Evolutionary conservation across 2,113 vertebrate genomes (phyloP).

Genomic region (Lota lota): DNA sequence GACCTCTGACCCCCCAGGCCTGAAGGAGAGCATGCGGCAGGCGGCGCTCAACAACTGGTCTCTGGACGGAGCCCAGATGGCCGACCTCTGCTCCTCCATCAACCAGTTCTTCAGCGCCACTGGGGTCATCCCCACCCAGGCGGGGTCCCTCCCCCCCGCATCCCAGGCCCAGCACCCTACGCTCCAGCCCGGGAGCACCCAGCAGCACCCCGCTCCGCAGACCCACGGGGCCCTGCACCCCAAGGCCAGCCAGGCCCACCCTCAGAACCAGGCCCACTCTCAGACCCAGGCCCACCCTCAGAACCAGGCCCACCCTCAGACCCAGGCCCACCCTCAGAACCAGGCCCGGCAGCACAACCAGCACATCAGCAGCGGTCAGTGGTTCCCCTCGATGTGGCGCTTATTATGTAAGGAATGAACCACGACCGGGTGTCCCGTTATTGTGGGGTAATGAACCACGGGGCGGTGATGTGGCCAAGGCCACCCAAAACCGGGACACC

Average conservation of each 20-base stretch:
- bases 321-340: too few relatives aligned
- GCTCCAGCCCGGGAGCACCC: slow-evolving; percentile 65
- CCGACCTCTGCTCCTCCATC: slow-evolving; percentile 85
- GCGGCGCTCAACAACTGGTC: slow-evolving; percentile 88
- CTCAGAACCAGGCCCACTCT: too few relatives aligned
- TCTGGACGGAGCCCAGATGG: slow-evolving; percentile 81
- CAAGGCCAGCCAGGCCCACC: slow-evolving; percentile 63
- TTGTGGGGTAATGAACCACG: too few relatives aligned
- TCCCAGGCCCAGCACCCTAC: slow-evolving; percentile 63
- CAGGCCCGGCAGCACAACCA: slow-evolving; percentile 63
- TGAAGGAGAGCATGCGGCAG: slow-evolving; percentile 86
- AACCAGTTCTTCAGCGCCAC: slow-evolving; percentile 86
- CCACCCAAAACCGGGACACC: too few relatives aligned
- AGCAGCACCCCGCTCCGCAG: slow-evolving; percentile 55
- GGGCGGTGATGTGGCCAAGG: too few relatives aligned
- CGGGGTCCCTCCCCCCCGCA: slow-evolving; percentile 62
- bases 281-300: slow-evolving; percentile 47
- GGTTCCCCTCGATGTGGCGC: too few relatives aligned
- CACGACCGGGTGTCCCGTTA: too few relatives aligned
- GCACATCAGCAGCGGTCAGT: slow-evolving; percentile 76
- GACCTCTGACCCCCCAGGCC: slow-evolving; percentile 58
- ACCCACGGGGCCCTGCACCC: slow-evolving; percentile 76
- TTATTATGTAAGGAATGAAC: too few relatives aligned
- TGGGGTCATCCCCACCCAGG: slow-evolving; percentile 81
- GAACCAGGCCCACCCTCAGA: too few relatives aligned